Evolutionary conservation across 2,888 invertebrate species (phyloP), one percentile per base, ranked within the genome.

Genomic region (Galeopsomyia nigrocyanea): DNA sequence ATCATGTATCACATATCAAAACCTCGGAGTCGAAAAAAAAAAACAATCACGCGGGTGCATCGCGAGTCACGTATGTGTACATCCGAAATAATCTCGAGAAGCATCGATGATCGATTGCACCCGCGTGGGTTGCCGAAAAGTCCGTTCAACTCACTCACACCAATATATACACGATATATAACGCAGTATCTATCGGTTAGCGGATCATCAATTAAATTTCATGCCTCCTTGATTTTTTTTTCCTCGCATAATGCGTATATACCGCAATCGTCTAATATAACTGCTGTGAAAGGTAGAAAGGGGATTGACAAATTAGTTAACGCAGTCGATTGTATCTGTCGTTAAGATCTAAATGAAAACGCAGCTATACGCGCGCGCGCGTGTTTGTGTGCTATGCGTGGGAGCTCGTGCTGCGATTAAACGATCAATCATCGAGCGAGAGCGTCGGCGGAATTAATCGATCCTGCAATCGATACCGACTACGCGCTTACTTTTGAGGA

Each of bases 201-300:
- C 73, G 50, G 39, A 47, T 70, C 69, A 69, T 74, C 73, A 66
- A 70, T 74, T 70, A 69, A 70, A 74, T 70, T 74, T 63, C 69
- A 69, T 19, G 57, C 51, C 47, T 74, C 57, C 14, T 57, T 57
- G 62, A n/a, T 39, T 26, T 39, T 39, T 39, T 3, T 39, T 1
- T 39, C 13, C 39, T 3, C 39, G 39, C 5, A 26, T 5, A 26
- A 26, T n/a, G n/a, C n/a, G n/a, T n/a, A 5, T 26, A 5, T 39
- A 39, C 39, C 39, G 10, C 39, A 39, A 3, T 39, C 39, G 10
- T 9, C 7, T 39, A 6, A 14, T 19, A 60, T 16, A n/a, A 9
- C 17, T 49, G 16, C 17, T 6, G 22, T 22, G 13, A 56, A 17
- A 39, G n/a, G 13, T 49, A n/a, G 39, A 14, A 5, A 50, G 31